Base-by-base conservation (phyloP, 2,888 invertebrate genomes). In the Punctoribates punctum region DNA sequence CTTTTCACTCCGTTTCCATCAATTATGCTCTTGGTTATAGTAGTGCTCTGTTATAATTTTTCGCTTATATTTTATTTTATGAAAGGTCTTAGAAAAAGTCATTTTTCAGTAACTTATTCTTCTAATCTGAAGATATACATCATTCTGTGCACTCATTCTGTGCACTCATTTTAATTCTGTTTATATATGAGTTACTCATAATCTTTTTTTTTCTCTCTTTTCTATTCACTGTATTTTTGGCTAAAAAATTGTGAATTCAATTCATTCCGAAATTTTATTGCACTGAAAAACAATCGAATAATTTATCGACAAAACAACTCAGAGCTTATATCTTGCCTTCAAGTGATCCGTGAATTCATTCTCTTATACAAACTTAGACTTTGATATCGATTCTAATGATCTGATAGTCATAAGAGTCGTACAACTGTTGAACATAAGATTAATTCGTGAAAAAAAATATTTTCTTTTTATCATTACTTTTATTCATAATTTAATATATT, bases 41-140 rank as follows among this genome's bases (percentile, higher is more conserved):
- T 34, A 5, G 34, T 34, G 34, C 34, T 8, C 34, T 42, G 42
- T 42, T 42, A 42, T 42, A 42, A 1, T 51, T 20, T n/a, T 51
- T 51, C 51, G 5, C 20, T 51, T 48, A 48, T 17, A 48, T 48
- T 48, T 51, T 20, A 51, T 51, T 51, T n/a, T 51, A 51, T 51
- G 51, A 51, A 51, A 51, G 51, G 51, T 51, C 51, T 17, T n/a
- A 51, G 17, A 51, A 20, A 51, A 51, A 51, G 51, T 51, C 51
- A 51, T 51, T 51, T 51, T 51, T 51, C 51, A 51, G 51, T 51
- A 51, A 51, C 51, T 51, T 51, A 51, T 51, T 51, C 51, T 51
- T 51, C 51, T 51, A 51, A 51, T 51, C 51, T 51, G n/a, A 20
- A 51, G 51, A 51, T 51, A 51, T 51, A 51, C 20, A 51, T 51